Evolutionary conservation across 2,797 vertebrate species (phyloP).

Genomic region (Brotula barbata): DNA sequence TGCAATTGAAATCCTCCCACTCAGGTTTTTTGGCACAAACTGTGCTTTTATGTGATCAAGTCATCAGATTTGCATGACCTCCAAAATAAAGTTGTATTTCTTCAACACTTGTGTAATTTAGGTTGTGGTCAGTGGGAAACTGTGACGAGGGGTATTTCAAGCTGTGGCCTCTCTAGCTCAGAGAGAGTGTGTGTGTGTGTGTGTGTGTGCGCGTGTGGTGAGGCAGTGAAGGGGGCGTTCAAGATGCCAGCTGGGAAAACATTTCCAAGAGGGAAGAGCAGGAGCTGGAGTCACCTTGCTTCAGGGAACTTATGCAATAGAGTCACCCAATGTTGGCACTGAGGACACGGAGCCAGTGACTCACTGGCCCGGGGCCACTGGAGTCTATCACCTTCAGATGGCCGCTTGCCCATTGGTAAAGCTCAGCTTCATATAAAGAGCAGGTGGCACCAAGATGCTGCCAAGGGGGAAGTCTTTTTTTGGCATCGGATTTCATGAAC

Average conservation of each 20-base stretch:
- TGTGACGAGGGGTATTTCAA: conserved; percentile 2
- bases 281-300: conserved; percentile 73
- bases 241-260: conserved; percentile 59
- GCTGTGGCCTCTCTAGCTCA: conserved; percentile 10
- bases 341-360: conserved; percentile 64
- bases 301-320: conserved; percentile 52
- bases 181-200: background rate
- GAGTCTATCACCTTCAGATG: conserved; percentile 73
- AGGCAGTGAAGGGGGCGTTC: conserved; percentile 18
- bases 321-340: conserved; percentile 41
- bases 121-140: no score
- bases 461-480: conserved; percentile 56
- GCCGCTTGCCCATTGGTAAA: conserved; percentile 59
- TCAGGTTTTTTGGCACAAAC: no score
- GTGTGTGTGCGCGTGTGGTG: conserved; percentile 1
- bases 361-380: conserved; percentile 63
- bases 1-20: no score
- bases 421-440: conserved; percentile 45
- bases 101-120: background rate
- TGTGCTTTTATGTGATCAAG: no score
- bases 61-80: no score
- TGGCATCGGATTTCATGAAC: conserved; percentile 49
- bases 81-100: no score
- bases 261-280: conserved; percentile 42
- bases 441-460: conserved; percentile 62